phyloP scores from a whole-genome alignment of 2,113 vertebrate genomes.

The Pelodiscus sinensis region DNA sequence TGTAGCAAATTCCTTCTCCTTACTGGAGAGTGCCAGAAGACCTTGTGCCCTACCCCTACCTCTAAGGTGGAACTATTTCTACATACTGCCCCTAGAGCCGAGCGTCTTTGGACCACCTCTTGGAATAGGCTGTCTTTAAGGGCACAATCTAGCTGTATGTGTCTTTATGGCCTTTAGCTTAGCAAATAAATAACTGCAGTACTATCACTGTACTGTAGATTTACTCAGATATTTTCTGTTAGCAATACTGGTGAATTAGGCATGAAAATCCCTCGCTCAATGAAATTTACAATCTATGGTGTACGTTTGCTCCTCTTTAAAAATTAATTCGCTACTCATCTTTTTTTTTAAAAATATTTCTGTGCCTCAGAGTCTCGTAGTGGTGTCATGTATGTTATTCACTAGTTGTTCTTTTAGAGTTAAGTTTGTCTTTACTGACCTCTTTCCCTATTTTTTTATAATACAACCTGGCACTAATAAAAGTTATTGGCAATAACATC shows the following conservation, averaged over 20 bases:
- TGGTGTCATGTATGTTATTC: neutral
- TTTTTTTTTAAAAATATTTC: neutral
- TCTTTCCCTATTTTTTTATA: neutral
- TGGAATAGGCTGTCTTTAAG: neutral
- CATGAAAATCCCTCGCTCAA: neutral
- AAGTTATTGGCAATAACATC: neutral
- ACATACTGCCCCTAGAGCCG: neutral
- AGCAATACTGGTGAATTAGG: neutral
- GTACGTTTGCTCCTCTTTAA: neutral
- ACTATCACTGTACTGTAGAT: neutral
- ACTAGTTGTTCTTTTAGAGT: neutral
- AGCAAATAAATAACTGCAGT: neutral
- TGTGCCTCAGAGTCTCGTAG: slow-evolving; percentile 24
- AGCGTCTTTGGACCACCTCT: neutral
- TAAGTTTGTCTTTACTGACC: slow-evolving; percentile 5
- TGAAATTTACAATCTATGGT: neutral
- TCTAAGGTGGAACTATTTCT: neutral
- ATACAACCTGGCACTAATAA: slow-evolving; percentile 30
- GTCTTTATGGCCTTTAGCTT: neutral
- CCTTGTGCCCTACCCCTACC: neutral
- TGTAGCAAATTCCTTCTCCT: neutral
- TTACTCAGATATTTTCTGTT: neutral
- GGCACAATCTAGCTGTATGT: neutral
- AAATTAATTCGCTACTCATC: neutral
- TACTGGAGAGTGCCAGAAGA: neutral